A percentile compares a stretch with the other conserved stretches of the same genome.
phyloP scores from a whole-genome alignment of 1,140 invertebrate species.

The Campoletis sonorensis region DNA sequence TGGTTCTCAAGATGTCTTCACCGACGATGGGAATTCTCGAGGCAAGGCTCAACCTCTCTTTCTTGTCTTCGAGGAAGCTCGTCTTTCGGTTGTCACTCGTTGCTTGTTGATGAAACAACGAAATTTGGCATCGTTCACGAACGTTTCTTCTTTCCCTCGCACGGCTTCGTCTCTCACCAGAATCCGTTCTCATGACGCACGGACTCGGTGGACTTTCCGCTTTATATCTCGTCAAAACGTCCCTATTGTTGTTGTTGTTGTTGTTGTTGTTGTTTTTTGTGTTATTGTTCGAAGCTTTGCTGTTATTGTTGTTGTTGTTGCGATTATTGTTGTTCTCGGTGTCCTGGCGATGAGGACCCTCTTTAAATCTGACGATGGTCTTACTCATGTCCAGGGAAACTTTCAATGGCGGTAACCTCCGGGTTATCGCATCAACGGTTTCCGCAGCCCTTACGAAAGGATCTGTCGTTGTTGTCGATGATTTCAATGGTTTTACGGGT shows the following conservation, averaged over 20 bases:
- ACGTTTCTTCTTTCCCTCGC: conserved; percentile 69
- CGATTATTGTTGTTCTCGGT: conserved; percentile 51
- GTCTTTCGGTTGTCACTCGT: neutral
- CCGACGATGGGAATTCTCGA: conserved; percentile 59
- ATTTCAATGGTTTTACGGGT: neutral
- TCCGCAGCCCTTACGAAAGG: conserved; percentile 40
- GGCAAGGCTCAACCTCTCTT: conserved; percentile 55
- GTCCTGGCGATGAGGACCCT: conserved; percentile 7
- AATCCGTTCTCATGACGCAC: conserved; percentile 61
- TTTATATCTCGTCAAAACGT: conserved; percentile 52
- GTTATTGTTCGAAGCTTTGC: too few species aligned
- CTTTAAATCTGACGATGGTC: conserved; percentile 23
- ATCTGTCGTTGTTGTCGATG: conserved; percentile 3
- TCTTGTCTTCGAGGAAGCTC: conserved; percentile 56
- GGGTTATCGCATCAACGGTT: conserved; percentile 32
- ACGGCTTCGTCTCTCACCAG: conserved; percentile 67
- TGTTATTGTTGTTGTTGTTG: conserved; percentile 20
- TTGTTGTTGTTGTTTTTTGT: neutral
- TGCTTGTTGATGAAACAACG: neutral
- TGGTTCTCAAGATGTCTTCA: neutral
- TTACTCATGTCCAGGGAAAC: neutral
- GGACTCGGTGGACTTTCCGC: conserved; percentile 35
- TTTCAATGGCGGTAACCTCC: conserved; percentile 27
- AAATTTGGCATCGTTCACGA: conserved; percentile 52
- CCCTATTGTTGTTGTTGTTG: conserved; percentile 52